These are phyloP conservation scores for Apodemus sylvaticus DNA, from an alignment of 2,113 vertebrate species.

Conservation along the genomic window DNA sequence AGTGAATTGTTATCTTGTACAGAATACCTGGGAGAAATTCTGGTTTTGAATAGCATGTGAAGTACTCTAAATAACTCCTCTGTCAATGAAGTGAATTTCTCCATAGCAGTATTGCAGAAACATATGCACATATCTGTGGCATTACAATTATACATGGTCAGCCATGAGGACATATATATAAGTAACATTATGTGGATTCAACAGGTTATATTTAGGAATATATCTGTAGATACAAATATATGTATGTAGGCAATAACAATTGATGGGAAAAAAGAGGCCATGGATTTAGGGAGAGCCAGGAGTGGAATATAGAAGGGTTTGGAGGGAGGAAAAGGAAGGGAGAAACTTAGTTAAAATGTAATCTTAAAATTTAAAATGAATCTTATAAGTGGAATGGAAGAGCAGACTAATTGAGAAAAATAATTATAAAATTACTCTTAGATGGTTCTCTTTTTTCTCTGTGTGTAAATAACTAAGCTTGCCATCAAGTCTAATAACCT, in stretches of 20 bases:
- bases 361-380: neutral
- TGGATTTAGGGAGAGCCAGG: neutral
- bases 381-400: neutral
- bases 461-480: neutral
- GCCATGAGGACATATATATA: neutral
- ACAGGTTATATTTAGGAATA: neutral
- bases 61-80: neutral
- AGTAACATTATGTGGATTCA: neutral
- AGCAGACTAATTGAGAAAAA: neutral
- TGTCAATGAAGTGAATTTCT: neutral
- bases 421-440: neutral
- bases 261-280: neutral
- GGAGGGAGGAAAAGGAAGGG: neutral
- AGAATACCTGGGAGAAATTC: constrained; percentile 6
- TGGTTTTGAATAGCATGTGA: constrained; percentile 26
- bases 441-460: neutral
- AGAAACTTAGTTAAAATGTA: neutral
- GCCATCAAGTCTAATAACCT: neutral
- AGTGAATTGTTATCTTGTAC: neutral
- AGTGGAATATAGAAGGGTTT: neutral
- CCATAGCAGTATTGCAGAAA: neutral
- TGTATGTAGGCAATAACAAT: neutral
- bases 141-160: neutral
- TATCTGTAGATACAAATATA: neutral
- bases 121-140: neutral